A percentile compares a stretch with the other conserved stretches of the same genome.
Conservation (phyloP, 2,888 invertebrate genomes). For the Colletes collaris region DNA sequence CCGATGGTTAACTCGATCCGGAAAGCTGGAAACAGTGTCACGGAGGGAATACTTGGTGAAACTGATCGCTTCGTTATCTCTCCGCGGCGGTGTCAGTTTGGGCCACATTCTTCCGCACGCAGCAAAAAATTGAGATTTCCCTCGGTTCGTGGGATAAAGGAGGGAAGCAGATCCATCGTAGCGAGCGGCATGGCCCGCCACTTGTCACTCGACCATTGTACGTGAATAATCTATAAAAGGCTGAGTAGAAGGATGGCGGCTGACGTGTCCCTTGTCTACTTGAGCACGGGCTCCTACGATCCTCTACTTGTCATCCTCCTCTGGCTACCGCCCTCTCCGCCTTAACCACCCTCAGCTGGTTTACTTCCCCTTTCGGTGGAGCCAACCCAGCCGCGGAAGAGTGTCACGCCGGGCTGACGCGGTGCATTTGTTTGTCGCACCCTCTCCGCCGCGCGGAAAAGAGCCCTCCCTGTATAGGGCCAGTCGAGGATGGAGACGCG, state of each 20-base stretch:
- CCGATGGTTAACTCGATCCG: not conserved
- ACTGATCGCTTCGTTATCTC: slow-evolving; percentile 30
- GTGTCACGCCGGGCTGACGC: slow-evolving; percentile 77
- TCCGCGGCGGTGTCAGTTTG: not conserved
- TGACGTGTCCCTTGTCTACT: slow-evolving; percentile 82
- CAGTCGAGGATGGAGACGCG: slow-evolving; percentile 46
- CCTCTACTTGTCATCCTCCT: slow-evolving; percentile 79
- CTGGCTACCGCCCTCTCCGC: slow-evolving; percentile 48
- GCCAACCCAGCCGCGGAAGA: slow-evolving; percentile 71
- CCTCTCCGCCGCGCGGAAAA: slow-evolving; percentile 60
- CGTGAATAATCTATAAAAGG: slow-evolving; percentile 82
- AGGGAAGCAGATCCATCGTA: slow-evolving; percentile 53
- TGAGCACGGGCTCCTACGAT: slow-evolving; percentile 81
- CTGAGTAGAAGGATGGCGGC: slow-evolving; percentile 80
- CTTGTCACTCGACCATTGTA: slow-evolving; percentile 80
- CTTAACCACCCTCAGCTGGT: slow-evolving; percentile 53
- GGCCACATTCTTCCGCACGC: not conserved
- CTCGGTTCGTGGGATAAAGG: slow-evolving; percentile 48
- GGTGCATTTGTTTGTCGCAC: slow-evolving; percentile 80
- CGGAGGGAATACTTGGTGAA: not conserved
- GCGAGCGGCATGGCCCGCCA: slow-evolving; percentile 65
- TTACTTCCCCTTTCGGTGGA: slow-evolving; percentile 50
- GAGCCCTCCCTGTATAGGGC: slow-evolving; percentile 64
- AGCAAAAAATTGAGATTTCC: slow-evolving; percentile 50
- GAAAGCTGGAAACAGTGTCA: not conserved